Conservation (phyloP, 1,140 invertebrate genomes). For the Atta colombica region DNA sequence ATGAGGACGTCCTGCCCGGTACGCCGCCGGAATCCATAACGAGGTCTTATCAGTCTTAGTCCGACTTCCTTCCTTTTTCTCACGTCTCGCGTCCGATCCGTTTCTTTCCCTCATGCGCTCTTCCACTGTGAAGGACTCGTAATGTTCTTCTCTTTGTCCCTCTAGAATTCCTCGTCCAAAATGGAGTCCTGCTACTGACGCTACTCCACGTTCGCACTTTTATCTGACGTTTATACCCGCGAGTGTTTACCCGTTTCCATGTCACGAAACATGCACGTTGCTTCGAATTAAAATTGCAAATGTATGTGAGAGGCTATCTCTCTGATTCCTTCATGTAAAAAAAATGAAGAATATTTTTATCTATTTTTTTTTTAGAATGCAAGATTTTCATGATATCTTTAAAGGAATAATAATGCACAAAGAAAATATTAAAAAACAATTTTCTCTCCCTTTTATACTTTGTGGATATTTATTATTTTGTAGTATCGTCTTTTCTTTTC, state of each 20-base stretch:
- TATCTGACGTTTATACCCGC: conserved; percentile 33
- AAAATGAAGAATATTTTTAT: not conserved
- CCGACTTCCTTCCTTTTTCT: conserved; percentile 45
- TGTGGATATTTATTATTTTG: no score
- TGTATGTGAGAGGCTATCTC: not conserved
- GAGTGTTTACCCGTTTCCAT: conserved; percentile 9
- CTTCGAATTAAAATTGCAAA: conserved; percentile 42
- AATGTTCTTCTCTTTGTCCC: conserved; percentile 45
- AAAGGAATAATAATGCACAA: not conserved
- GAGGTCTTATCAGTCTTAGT: conserved; percentile 81
- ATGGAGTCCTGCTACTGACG: conserved; percentile 12
- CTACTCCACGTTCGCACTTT: conserved; percentile 7
- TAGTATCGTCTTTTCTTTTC: no score
- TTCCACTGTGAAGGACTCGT: conserved; percentile 41
- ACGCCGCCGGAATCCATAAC: conserved; percentile 80
- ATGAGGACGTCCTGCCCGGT: conserved; percentile 81
- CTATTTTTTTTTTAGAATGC: not conserved
- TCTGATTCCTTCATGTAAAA: not conserved
- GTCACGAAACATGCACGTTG: conserved; percentile 18
- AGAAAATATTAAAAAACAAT: not conserved
- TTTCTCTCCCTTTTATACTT: not conserved
- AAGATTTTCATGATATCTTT: not conserved
- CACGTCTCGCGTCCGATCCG: not conserved
- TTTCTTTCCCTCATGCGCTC: conserved; percentile 1
- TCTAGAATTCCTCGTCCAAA: conserved; percentile 4